Percentiles rank a stretch among this genome's conserved stretches.
These are phyloP conservation scores for Trissoscelio sp. DNA, from an alignment of 2,888 invertebrate genomes.

Conservation along the genomic window DNA sequence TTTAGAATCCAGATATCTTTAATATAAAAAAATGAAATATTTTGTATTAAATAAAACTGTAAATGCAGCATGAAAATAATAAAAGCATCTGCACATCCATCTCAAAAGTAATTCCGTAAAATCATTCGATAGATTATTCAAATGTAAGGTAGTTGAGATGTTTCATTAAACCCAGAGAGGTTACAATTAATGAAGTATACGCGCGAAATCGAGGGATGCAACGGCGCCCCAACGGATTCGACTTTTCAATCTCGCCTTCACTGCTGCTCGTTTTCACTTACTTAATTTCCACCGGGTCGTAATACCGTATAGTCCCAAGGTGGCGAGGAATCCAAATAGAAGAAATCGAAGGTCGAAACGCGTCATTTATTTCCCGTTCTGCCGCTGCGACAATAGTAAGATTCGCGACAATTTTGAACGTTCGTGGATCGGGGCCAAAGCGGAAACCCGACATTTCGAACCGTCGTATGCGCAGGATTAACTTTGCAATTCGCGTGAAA, in stretches of 20 bases:
- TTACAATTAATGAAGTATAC: constrained; percentile 63
- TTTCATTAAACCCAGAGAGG: constrained; percentile 55
- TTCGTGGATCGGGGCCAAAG: constrained; percentile 35
- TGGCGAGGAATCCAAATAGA: constrained; percentile 64
- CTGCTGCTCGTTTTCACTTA: constrained; percentile 68
- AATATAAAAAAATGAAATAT: not conserved
- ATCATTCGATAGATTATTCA: constrained; percentile 47
- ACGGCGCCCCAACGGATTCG: constrained; percentile 36
- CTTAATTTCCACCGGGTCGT: constrained; percentile 70
- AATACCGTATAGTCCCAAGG: constrained; percentile 58
- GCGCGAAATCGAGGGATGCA: constrained; percentile 38
- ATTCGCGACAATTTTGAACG: constrained; percentile 52
- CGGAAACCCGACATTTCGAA: constrained; percentile 16
- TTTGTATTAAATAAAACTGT: not conserved
- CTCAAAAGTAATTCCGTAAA: constrained; percentile 37
- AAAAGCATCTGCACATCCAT: not conserved
- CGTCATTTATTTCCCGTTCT: constrained; percentile 66
- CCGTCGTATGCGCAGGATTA: constrained; percentile 46
- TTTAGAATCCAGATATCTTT: too few species aligned
- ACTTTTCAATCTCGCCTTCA: constrained; percentile 63
- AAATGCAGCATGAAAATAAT: not conserved
- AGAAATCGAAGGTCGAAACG: constrained; percentile 66
- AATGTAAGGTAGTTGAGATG: constrained; percentile 27
- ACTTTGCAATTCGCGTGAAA: constrained; percentile 54
- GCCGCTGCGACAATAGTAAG: constrained; percentile 38